Conservation (phyloP, 92 coral and sea anemone species). For the Epizoanthus stellaris region DNA sequence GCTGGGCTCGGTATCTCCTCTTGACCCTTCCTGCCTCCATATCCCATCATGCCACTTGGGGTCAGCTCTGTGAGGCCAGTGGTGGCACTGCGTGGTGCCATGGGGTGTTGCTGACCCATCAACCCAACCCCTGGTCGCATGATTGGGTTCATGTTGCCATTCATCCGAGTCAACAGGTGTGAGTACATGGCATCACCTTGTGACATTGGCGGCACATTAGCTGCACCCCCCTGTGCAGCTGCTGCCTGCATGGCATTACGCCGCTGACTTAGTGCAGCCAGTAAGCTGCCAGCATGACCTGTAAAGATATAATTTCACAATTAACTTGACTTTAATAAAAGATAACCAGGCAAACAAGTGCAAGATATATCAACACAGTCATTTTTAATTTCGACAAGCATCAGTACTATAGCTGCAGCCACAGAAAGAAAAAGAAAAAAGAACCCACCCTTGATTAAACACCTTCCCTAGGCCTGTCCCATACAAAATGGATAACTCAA, state of each 20-base stretch:
- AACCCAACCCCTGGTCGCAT: slow-evolving; percentile 64
- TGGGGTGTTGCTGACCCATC: slow-evolving; percentile 60
- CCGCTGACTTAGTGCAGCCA: slow-evolving; percentile 84
- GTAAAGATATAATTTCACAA: slow-evolving; percentile 36
- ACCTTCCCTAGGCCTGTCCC: no score
- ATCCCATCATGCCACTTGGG: slow-evolving; percentile 74
- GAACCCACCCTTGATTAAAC: no score
- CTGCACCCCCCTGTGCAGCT: slow-evolving; percentile 52
- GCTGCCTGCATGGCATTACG: slow-evolving; percentile 83
- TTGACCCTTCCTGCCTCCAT: slow-evolving; percentile 32
- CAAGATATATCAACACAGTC: no score
- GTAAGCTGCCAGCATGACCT: slow-evolving; percentile 89
- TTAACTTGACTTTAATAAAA: no score
- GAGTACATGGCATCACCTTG: slow-evolving; percentile 67
- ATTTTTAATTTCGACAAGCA: no score
- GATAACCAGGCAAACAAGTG: no score
- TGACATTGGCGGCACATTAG: slow-evolving; percentile 41
- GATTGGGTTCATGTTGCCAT: slow-evolving; percentile 81
- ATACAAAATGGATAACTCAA: no score
- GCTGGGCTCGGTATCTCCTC: slow-evolving; percentile 22
- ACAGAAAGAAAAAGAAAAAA: no score
- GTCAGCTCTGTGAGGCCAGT: slow-evolving; percentile 66
- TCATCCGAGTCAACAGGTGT: slow-evolving; percentile 73
- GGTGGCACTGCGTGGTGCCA: slow-evolving; percentile 53
- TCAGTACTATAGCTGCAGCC: no score